Evolutionary conservation across 2,797 vertebrate genomes (phyloP).

Genomic region (Syngnathus rostellatus): DNA sequence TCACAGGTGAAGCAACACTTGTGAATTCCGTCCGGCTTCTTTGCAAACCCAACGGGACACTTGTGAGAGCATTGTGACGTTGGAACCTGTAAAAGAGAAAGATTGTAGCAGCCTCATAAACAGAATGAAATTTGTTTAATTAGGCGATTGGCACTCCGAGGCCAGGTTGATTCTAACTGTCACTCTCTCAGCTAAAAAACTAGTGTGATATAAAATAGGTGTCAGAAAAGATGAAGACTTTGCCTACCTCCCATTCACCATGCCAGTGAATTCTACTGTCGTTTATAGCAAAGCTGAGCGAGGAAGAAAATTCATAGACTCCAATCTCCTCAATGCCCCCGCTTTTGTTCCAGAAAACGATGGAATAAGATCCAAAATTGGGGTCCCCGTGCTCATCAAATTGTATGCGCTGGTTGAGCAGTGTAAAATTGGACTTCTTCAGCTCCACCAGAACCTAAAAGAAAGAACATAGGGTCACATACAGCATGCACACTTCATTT

Average conservation of each 20-base stretch:
- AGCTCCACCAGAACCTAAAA: constrained; percentile 73
- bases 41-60: constrained; percentile 57
- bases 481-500: not conserved
- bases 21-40: constrained; percentile 38
- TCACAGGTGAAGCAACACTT: constrained; percentile 72
- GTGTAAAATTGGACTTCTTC: constrained; percentile 71
- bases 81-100: constrained; percentile 50
- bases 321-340: constrained; percentile 54
- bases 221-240: no score
- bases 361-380: constrained; percentile 48
- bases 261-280: constrained; percentile 60
- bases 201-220: no score
- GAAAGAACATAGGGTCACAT: not conserved
- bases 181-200: not conserved
- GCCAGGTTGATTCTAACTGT: not conserved
- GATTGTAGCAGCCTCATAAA: not conserved
- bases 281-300: constrained; percentile 45
- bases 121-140: not conserved
- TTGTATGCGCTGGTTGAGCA: constrained; percentile 57
- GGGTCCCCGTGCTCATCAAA: constrained; percentile 70
- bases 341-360: constrained; percentile 67
- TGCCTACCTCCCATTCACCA: not conserved
- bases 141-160: not conserved
- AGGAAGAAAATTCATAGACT: constrained; percentile 46
- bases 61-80: constrained; percentile 60